Conservation (phyloP, 2,113 vertebrate species). For the Neodontobutis hainanensis region DNA sequence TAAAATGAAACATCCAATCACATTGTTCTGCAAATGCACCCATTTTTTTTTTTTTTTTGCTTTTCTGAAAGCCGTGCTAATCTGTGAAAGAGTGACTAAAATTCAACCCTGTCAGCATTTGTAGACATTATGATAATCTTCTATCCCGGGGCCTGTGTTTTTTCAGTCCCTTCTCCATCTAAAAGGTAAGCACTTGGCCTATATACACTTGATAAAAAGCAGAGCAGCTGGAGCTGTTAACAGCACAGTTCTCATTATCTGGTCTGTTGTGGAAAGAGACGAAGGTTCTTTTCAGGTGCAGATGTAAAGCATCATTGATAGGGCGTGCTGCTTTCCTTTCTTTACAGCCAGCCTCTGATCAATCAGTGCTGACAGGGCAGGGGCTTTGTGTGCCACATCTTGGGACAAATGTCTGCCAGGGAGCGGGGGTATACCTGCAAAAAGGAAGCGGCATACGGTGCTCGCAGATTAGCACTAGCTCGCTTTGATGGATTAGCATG, state of each 20-base stretch:
- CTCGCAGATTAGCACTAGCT: conserved; percentile 92
- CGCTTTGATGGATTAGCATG: conserved; percentile 99
- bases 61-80: conserved; percentile 67
- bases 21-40: conserved; percentile 77
- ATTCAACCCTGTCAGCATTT: conserved; percentile 81
- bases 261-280: conserved; percentile 79
- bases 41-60: background rate
- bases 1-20: conserved; percentile 78
- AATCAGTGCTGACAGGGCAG: conserved; percentile 91
- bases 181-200: conserved; percentile 78
- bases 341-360: conserved; percentile 90
- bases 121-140: conserved; percentile 80
- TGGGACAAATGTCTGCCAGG: conserved; percentile 93
- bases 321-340: conserved; percentile 83
- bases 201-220: conserved; percentile 78
- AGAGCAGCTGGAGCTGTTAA: conserved; percentile 76
- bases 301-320: conserved; percentile 84
- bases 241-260: conserved; percentile 81
- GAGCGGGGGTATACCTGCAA: conserved; percentile 94
- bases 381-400: conserved; percentile 89
- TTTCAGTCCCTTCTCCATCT: conserved; percentile 56
- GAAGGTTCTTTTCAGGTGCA: conserved; percentile 79
- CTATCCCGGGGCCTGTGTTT: conserved; percentile 48
- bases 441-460: conserved; percentile 78
- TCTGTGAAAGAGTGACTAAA: conserved; percentile 69